These are phyloP conservation scores for Meloidogyne hapla DNA, from an alignment of 1,140 invertebrate genomes.

Conservation along the genomic window DNA sequence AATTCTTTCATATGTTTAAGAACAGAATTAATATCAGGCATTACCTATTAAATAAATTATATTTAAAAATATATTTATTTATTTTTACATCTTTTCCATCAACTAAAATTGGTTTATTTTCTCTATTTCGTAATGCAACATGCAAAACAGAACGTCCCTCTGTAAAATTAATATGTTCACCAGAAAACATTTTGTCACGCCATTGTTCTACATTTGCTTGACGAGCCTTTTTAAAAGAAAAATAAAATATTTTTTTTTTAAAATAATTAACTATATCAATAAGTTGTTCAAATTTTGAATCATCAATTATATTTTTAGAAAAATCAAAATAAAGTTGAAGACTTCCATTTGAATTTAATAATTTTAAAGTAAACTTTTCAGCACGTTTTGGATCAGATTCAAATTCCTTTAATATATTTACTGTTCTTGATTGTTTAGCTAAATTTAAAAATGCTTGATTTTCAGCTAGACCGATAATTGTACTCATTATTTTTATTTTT, in stretches of 20 bases:
- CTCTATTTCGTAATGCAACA: slow-evolving; percentile 83
- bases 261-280: slow-evolving; percentile 73
- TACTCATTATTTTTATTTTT: not conserved
- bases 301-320: slow-evolving; percentile 90
- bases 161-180: slow-evolving; percentile 95
- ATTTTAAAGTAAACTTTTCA: slow-evolving; percentile 52
- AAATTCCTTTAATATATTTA: slow-evolving; percentile 55
- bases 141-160: slow-evolving; percentile 93
- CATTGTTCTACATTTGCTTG: slow-evolving; percentile 26
- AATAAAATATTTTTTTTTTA: slow-evolving; percentile 18
- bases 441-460: slow-evolving; percentile 41
- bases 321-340: slow-evolving; percentile 79
- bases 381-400: slow-evolving; percentile 53
- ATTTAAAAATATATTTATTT: slow-evolving; percentile 4
- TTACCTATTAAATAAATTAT: slow-evolving; percentile 69
- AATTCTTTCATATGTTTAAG: slow-evolving; percentile 93
- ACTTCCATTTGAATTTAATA: slow-evolving; percentile 52
- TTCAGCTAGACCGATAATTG: slow-evolving; percentile 27
- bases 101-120: slow-evolving; percentile 77
- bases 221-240: slow-evolving; percentile 16
- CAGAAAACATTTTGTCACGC: slow-evolving; percentile 77
- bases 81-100: slow-evolving; percentile 78
- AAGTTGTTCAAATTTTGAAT: slow-evolving; percentile 75
- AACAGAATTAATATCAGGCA: slow-evolving; percentile 86
- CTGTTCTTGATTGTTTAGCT: slow-evolving; percentile 39